phyloP scores from a whole-genome alignment of 2,797 vertebrate genomes.

The Neoniphon sammara region DNA sequence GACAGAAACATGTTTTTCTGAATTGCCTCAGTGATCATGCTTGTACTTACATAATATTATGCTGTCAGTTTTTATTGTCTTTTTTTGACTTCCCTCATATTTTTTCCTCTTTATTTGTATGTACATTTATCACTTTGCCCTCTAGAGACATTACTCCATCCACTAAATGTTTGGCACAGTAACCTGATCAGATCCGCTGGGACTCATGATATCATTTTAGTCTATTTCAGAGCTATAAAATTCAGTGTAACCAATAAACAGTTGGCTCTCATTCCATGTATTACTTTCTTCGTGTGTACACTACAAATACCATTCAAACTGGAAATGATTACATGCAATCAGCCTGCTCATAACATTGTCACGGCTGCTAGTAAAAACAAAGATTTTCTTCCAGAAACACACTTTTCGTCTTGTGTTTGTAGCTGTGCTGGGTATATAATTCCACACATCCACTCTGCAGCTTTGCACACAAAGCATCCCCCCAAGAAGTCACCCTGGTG shows the following conservation, averaged over 20 bases:
- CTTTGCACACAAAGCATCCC: conserved; percentile 27
- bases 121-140: conserved; percentile 3
- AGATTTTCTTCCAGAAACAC: background rate
- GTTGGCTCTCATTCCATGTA: conserved; percentile 23
- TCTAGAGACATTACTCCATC: conserved; percentile 3
- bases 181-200: conserved; percentile 5
- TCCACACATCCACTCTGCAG: background rate
- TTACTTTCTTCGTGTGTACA: conserved; percentile 51
- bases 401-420: conserved; percentile 13
- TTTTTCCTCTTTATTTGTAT: background rate
- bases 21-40: conserved; percentile 18
- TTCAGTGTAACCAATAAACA: conserved; percentile 31
- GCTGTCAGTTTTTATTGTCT: background rate
- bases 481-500: conserved; percentile 16
- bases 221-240: conserved; percentile 9
- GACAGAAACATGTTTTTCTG: background rate
- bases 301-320: conserved; percentile 55
- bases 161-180: background rate
- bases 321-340: conserved; percentile 37
- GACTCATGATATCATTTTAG: conserved; percentile 15
- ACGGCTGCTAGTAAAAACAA: background rate
- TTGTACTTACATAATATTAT: conserved; percentile 27
- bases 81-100: background rate
- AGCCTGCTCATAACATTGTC: conserved; percentile 18
- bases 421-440: conserved; percentile 16